Evolutionary conservation across 2,797 vertebrate genomes (phyloP), one percentile per base, ranked within the genome.

Genomic region (Miichthys miiuy): DNA sequence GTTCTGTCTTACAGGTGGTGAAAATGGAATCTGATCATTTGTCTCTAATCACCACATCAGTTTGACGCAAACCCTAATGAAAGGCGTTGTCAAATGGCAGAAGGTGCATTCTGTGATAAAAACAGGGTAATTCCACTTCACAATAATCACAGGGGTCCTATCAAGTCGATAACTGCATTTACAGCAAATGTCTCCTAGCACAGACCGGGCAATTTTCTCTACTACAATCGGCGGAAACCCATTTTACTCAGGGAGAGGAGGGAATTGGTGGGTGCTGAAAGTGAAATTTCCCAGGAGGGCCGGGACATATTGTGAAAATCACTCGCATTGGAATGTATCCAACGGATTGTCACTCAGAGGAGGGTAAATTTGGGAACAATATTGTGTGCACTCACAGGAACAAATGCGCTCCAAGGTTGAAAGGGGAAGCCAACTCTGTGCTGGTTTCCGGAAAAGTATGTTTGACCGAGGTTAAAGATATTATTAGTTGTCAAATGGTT

Each of bases 271-370:
- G 87, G 84, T 82, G 89, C 82, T 62, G 69, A 80, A 82, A 84
- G 72, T 27, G 72, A 88, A 87, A 92, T 94, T 94, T 92, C 90
- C 92, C 91, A 72, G 69, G 89, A 83, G 92, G 74, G 60, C 50
- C 1, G 52, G 75, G 80, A 85, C 80, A 88, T 77, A 89, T 87
- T 85, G 90, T 87, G 87, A 89, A 89, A 92, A 89, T 87, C 79
- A 80, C 64, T 75, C 21, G 62, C 63, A 79, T 72, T 87, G 83
- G 87, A 90, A 88, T 67, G 67, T 73, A 68, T 84, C 88, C 81
- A 90, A 65, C 21, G 27, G 64, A 87, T 70, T 88, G 88, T 86
- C 89, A 82, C 78, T 89, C 87, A 27, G 46, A 80, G 25, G 62
- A 66, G 64, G 68, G 44, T 13, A 74, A 65, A 67, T 82, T 76